Percentiles rank a stretch among this genome's conserved stretches.
phyloP scores from a whole-genome alignment of 2,113 vertebrate species.

The Sprattus sprattus region DNA sequence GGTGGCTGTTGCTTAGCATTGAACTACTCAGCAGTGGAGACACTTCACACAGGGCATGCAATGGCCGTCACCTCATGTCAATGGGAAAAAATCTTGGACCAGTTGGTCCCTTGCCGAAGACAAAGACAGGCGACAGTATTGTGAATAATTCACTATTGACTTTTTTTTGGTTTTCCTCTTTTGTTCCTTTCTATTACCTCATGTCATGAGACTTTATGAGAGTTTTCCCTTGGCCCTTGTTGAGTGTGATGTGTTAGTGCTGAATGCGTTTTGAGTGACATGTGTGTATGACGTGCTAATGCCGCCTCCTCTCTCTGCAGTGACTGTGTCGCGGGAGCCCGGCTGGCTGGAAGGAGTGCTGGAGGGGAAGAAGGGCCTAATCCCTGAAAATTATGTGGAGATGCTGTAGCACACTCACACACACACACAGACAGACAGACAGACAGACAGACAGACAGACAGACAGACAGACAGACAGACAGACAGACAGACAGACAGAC shows the following conservation, averaged over 20 bases:
- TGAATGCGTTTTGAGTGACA: not conserved
- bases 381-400: conserved; percentile 97
- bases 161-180: not conserved
- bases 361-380: conserved; percentile 93
- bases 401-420: conserved; percentile 74
- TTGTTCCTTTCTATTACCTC: conserved; percentile 33
- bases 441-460: not conserved
- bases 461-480: conserved; percentile 34
- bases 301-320: conserved; percentile 61
- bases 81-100: not conserved
- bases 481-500: conserved; percentile 20
- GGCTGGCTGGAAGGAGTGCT: conserved; percentile 97
- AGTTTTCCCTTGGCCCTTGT: conserved; percentile 21
- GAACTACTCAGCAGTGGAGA: too few relatives aligned
- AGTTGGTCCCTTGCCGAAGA: not conserved
- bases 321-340: conserved; percentile 84
- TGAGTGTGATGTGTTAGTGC: conserved; percentile 20
- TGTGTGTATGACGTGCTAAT: not conserved
- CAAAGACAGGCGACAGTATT: too few relatives aligned
- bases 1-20: too few relatives aligned
- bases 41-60: too few relatives aligned
- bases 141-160: not conserved
- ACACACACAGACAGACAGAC: not conserved
- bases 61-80: too few relatives aligned
- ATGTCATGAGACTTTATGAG: too few relatives aligned